These are phyloP conservation scores for Vulpes lagopus DNA, from an alignment of 2,113 vertebrate genomes.

Conservation along the genomic window DNA sequence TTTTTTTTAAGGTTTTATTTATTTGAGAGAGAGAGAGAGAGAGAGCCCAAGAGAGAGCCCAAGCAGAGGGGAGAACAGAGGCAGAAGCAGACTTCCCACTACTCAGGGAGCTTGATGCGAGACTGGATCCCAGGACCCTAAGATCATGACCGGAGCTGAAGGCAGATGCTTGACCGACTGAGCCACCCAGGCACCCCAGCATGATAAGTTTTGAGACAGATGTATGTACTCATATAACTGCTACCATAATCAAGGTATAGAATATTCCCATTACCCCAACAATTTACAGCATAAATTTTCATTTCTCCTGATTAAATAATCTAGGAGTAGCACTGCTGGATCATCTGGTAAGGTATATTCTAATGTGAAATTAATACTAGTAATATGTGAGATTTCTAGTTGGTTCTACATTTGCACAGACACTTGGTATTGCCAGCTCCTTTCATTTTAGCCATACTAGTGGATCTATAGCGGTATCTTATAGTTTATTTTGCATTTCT, in stretches of 20 bases:
- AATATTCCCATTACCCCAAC: background rate
- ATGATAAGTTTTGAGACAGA: background rate
- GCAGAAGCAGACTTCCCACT: too few relatives aligned
- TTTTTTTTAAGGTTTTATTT: too few relatives aligned
- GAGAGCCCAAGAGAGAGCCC: too few relatives aligned
- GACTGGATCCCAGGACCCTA: too few relatives aligned
- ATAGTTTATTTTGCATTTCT: constrained; percentile 8
- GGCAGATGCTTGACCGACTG: too few relatives aligned
- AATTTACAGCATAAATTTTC: background rate
- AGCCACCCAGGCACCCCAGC: too few relatives aligned
- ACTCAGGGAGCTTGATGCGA: too few relatives aligned
- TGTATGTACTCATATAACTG: background rate
- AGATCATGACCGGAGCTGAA: too few relatives aligned
- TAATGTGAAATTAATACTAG: background rate
- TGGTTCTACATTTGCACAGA: background rate
- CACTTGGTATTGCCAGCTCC: background rate
- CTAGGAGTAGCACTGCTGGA: background rate
- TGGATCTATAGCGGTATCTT: background rate
- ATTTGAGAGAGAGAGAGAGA: too few relatives aligned
- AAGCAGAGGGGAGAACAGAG: too few relatives aligned
- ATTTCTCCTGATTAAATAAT: background rate
- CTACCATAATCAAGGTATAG: background rate
- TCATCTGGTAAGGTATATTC: background rate
- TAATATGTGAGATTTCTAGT: background rate
- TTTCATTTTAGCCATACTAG: background rate